A percentile compares a stretch with the other conserved stretches of the same genome.
These are phyloP conservation scores for Ailurus styani DNA, from an alignment of 2,113 vertebrate species.

Conservation along the genomic window DNA sequence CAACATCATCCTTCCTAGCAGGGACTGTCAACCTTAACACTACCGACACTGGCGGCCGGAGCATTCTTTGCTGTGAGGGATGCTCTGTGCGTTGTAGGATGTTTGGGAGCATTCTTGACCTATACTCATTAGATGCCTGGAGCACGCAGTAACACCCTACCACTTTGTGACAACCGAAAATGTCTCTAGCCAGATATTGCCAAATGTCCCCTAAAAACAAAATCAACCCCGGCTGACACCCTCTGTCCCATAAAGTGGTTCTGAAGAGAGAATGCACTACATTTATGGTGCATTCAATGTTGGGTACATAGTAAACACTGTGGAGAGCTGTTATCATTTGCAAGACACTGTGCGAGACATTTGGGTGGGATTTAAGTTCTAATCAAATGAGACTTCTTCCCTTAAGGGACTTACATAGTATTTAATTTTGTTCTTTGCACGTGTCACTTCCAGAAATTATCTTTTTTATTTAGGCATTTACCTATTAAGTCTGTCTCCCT, in stretches of 20 bases:
- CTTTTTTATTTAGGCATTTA: not conserved
- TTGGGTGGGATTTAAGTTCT: not conserved
- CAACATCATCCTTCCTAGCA: not conserved
- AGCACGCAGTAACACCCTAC: not conserved
- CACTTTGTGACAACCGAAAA: not conserved
- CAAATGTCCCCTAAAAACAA: not conserved
- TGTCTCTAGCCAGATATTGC: not conserved
- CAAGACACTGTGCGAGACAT: not conserved
- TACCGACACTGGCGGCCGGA: not conserved
- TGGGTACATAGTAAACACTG: not conserved
- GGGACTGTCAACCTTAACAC: not conserved
- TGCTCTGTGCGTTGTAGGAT: not conserved
- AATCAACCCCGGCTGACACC: not conserved
- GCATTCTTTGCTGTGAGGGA: too few relatives aligned
- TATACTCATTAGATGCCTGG: not conserved
- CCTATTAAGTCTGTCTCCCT: not conserved
- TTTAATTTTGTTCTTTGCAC: not conserved
- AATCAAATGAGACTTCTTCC: not conserved
- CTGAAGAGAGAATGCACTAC: not conserved
- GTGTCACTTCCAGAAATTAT: not conserved
- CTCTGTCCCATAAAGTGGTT: not conserved
- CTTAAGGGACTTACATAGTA: not conserved
- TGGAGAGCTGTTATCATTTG: not conserved
- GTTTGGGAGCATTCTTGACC: not conserved
- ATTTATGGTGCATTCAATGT: rapidly evolving